Evolutionary conservation across 1,140 invertebrate genomes (phyloP).

Genomic region (Saxidomus purpurata): DNA sequence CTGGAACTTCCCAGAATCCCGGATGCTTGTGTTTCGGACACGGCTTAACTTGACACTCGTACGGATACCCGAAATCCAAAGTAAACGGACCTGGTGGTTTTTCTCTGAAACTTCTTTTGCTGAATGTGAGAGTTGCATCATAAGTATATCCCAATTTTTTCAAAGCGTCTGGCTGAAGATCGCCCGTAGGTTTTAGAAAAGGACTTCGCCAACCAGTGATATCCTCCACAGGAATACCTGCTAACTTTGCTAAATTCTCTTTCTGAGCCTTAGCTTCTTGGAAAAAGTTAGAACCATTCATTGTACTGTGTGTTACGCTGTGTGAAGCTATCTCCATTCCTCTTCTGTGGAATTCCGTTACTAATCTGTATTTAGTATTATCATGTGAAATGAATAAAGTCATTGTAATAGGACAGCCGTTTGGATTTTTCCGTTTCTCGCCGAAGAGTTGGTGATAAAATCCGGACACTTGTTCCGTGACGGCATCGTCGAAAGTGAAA

Average conservation of each 20-base stretch:
- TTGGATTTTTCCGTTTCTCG: slow-evolving; percentile 91
- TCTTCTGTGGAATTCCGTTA: slow-evolving; percentile 93
- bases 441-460: slow-evolving; percentile 77
- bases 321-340: slow-evolving; percentile 96
- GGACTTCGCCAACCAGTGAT: slow-evolving; percentile 79
- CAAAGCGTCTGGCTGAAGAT: slow-evolving; percentile 74
- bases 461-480: slow-evolving; percentile 70
- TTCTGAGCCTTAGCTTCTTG: slow-evolving; percentile 74
- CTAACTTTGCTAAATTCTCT: slow-evolving; percentile 71
- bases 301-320: slow-evolving; percentile 89
- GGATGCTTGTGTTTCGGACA: slow-evolving; percentile 73
- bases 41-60: slow-evolving; percentile 74
- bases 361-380: slow-evolving; percentile 93
- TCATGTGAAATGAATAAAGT: slow-evolving; percentile 95
- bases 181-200: slow-evolving; percentile 75
- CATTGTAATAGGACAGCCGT: slow-evolving; percentile 92
- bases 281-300: slow-evolving; percentile 70
- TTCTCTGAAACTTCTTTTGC: slow-evolving; percentile 69
- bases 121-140: slow-evolving; percentile 76
- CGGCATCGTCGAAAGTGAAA: slow-evolving; percentile 82
- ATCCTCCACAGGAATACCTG: slow-evolving; percentile 71
- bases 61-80: slow-evolving; percentile 76
- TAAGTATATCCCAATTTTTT: slow-evolving; percentile 75
- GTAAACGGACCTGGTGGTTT: slow-evolving; percentile 78
- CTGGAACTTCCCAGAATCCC: slow-evolving; percentile 80